Evolutionary conservation across 2,797 vertebrate genomes (phyloP), one percentile per base, ranked within the genome.

Genomic region (Cuculus canorus): DNA sequence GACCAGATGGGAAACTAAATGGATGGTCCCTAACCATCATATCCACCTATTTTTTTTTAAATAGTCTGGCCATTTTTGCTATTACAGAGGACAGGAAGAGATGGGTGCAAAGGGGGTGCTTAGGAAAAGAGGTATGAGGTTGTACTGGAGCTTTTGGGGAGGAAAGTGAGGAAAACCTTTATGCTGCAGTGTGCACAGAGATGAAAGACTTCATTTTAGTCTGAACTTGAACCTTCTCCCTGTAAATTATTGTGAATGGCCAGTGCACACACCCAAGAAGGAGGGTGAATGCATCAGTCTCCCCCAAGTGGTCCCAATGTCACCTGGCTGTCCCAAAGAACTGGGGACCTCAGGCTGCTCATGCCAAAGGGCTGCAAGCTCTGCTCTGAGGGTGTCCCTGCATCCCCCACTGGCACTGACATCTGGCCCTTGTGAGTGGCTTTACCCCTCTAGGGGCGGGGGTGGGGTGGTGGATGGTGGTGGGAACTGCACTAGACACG

Each of bases 271-370:
- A 11, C 4, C 11, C 47, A 25, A 24, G 13, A 13, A 35, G 7
- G 30, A n/a, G 16, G 57, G 33, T 18, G 32, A 60, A 22, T 2
- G 15, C 11, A 2, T 11, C 39, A 8, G 0, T 3, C n/a, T 7
- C 3, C 33, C 24, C 17, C 32, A 19, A 4, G 9, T 2, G 2
- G 16, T 33, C 45, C 18, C 0, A 0, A 11, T 15, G 11, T 9
- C 23, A 8, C 56, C 12, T 5, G 1, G 5, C 37, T 45, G 30
- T 35, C 53, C 79, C 65, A 11, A 68, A 6, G 9, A 43, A 5
- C 5, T 45, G 68, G 30, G 32, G 11, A 18, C 5, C 30, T n/a
- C 1, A 1, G 27, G 30, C 13, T 64, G 75, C 11, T 45, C 35
- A 2, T 1, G 2, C 30, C 4, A 3, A 47, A 47, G 45, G 17